Evolutionary conservation across 1,140 invertebrate species (phyloP), one percentile per base, ranked within the genome.

Genomic region (Dreissena polymorpha): DNA sequence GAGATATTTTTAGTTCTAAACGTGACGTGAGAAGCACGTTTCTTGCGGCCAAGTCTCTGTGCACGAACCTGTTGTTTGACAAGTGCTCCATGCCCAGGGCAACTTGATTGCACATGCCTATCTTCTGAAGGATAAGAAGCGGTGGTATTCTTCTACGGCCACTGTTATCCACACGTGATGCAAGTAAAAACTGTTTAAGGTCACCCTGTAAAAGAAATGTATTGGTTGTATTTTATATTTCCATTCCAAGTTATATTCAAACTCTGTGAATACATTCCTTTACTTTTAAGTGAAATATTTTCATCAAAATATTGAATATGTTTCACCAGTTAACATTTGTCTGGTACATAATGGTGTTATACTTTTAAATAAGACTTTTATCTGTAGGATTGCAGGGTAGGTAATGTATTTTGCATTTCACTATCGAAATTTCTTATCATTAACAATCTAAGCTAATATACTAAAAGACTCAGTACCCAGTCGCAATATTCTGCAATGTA

Each of bases 401-500:
- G 2, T 39, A 39, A 39, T 39, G 39, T 8, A 39, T 39, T 39
- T 39, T 39, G 39, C 2, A 8, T 39, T 39, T 5, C 39, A 39
- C 39, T 39, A 5, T 39, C 39, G 3, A 5, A 5, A 39, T 39
- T 39, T 39, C 39, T 39, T 5, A 39, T 39, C 3, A 39, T 39
- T 39, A 5, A 39, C 39, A 39, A 39, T 39, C 3, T 2, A 39
- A 39, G 39, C 39, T 5, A 39, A 39, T 39, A 39, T 39, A 39
- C 39, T 5, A 2, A 39, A 0, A 57, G 53, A 60, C 29, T 13
- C 88, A 94, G 94, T 92, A 97, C 96, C 97, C 97, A 98, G 90
- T 98, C 97, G 27, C 97, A 97, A 90, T 97, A 97, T 90, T 98
- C 97, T 8, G 98, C 93, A 18, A 99, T 95, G 95, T 98, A 95